Evolutionary conservation across 2,797 vertebrate genomes (phyloP).

Genomic region (Lagocephalus sceleratus): DNA sequence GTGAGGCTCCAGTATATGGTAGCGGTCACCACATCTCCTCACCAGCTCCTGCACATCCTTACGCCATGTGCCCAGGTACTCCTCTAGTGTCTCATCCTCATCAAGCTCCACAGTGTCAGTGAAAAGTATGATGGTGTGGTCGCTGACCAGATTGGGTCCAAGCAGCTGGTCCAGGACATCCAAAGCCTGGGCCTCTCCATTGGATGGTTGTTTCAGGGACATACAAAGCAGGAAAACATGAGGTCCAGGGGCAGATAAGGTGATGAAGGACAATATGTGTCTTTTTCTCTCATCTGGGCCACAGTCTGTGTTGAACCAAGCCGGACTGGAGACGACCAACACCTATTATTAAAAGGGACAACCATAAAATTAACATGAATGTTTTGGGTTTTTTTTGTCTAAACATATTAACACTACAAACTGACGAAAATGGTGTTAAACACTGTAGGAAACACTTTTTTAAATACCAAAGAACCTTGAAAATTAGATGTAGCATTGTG

Average conservation of each 20-base stretch:
- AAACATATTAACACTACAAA: no score
- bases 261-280: conserved; percentile 61
- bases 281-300: conserved; percentile 54
- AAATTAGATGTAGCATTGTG: no score
- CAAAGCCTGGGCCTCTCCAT: conserved; percentile 59
- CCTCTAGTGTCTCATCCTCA: conserved; percentile 61
- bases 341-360: conserved; percentile 51
- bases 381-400: background rate
- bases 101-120: conserved; percentile 68
- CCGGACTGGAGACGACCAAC: conserved; percentile 66
- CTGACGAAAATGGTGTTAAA: no score
- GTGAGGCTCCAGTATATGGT: conserved; percentile 59
- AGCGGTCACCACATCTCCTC: conserved; percentile 59
- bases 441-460: no score
- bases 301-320: conserved; percentile 65
- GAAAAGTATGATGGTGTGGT: conserved; percentile 70
- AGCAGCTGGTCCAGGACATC: conserved; percentile 59
- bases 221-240: conserved; percentile 76
- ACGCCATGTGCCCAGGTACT: conserved; percentile 62
- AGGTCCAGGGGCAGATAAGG: conserved; percentile 69
- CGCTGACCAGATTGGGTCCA: conserved; percentile 48
- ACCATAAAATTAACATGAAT: background rate
- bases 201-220: conserved; percentile 56
- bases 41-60: conserved; percentile 68
- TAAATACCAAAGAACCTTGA: no score